Evolutionary conservation across 1,140 invertebrate species (phyloP), one percentile per base, ranked within the genome.

Genomic region (Hyposmocoma kahamanoa): DNA sequence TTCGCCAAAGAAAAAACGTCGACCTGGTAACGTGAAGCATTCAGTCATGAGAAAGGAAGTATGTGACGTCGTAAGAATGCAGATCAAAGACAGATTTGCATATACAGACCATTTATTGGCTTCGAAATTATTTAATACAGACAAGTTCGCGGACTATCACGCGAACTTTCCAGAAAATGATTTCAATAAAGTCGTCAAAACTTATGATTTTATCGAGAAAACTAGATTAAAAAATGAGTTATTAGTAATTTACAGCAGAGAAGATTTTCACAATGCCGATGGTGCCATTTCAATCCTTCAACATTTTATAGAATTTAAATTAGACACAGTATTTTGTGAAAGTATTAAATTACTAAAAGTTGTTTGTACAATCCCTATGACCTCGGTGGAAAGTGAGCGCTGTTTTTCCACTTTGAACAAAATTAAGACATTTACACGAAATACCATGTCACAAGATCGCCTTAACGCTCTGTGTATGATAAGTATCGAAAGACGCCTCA

Each of bases 221-320:
- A 32, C n/a, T 34, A 50, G 32, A 50, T 21, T 50, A 9, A 50
- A 32, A 42, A 50, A 50, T 20, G 47, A 50, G 21, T 18, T 50
- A 28, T 19, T 42, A 11, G 24, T 42, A 3, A 50, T 50, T 32
- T 50, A 50, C 18, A 50, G 39, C 26, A 24, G 47, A 50, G 24
- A 50, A 42, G 47, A 50, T 50, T 50, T 50, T 42, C 17, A 42
- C n/a, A 50, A 50, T 20, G 47, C 47, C 1, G 39, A 50, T 19
- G 39, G 47, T 21, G 47, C 47, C 22, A n/a, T 50, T 32, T 38
- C 47, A 13, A n/a, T n/a, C n/a, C 39, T 50, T 24, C 47, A 50
- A 50, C 24, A 41, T 39, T 48, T 48, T 8, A 39, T 32, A 21
- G 28, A 46, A 32, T 30, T 9, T 21, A 4, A 43, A 43, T n/a